These are phyloP conservation scores for Catagonus wagneri DNA, from an alignment of 2,113 vertebrate species.

Conservation along the genomic window DNA sequence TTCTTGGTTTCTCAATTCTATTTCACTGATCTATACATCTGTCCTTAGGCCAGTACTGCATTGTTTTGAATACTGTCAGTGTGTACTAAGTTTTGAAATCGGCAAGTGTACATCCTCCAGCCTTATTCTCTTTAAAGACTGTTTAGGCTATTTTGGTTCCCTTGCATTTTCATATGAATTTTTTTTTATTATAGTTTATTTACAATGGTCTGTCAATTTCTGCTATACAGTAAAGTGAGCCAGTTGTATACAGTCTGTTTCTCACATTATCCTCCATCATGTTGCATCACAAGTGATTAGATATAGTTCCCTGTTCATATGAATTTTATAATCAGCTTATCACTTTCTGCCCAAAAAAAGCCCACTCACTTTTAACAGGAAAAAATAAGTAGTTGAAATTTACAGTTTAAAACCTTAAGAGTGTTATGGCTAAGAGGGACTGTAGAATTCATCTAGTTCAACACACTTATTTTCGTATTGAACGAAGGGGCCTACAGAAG, in stretches of 20 bases:
- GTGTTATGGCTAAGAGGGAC: not conserved
- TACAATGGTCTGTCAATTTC: not conserved
- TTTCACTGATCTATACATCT: not conserved
- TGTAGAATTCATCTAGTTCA: not conserved
- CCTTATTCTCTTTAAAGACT: slow-evolving; percentile 35
- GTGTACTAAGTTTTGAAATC: not conserved
- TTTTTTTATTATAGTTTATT: not conserved
- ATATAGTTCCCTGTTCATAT: no score
- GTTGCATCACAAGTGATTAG: no score
- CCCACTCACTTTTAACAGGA: not conserved
- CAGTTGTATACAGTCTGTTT: no score
- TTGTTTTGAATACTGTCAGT: not conserved
- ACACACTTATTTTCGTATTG: not conserved
- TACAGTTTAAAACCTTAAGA: slow-evolving; percentile 21
- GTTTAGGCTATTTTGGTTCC: not conserved
- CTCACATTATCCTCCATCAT: no score
- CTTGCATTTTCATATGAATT: not conserved
- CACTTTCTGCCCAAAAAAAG: no score
- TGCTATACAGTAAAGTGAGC: not conserved
- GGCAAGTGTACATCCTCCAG: not conserved
- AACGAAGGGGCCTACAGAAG: not conserved
- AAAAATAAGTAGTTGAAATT: not conserved
- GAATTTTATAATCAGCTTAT: no score
- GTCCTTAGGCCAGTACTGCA: not conserved
- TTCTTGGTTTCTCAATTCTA: not conserved